Base-by-base conservation (phyloP, 2,113 vertebrate species). In the Zonotrichia leucophrys region DNA sequence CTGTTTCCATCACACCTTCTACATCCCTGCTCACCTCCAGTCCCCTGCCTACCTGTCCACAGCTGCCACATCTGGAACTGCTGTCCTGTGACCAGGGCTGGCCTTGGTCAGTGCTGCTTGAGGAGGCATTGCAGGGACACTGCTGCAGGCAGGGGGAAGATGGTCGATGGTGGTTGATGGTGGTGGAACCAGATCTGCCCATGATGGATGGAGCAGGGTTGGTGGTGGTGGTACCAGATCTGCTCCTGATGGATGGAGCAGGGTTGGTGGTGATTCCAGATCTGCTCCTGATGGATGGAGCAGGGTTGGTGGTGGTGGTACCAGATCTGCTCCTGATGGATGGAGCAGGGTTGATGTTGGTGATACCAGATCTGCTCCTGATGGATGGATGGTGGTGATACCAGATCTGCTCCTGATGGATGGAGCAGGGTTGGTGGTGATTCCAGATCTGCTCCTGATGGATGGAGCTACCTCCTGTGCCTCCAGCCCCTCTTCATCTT, bases 11-110 rank as follows among this genome's bases (percentile, higher is more conserved):
- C 76, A 77, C 53, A 90, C 7, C 37, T 52, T 7, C 62, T 5
- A 9, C 0, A 0, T 37, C 56, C 30, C 39, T 42, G n/a, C 46
- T 76, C 44, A 22, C 12, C 37, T 35, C 7, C 2, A 46, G 20
- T 4, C 37, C 44, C 37, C 37, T 52, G 11, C n/a, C 20, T 11
- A 2, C 42, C 31, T 44, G 47, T 15, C 35, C 28, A 14, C 55
- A 64, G 46, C 49, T 66, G 39, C 39, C 23, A 14, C 47, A 42
- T 39, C 49, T 58, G 41, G 69, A 37, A 5, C 27, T 50, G 74
- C 59, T 83, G 15, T 37, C 6, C 44, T 37, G 69, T 33, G 41
- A 7, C 19, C 59, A 75, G n/a, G 14, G 12, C 35, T 83, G 78
- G n/a, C 52, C 56, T 87, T 0, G 4, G n/a, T 11, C 59, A 21